Evolutionary conservation across 2,797 vertebrate species (phyloP), one percentile per base, ranked within the genome.

Genomic region (Alosa sapidissima): DNA sequence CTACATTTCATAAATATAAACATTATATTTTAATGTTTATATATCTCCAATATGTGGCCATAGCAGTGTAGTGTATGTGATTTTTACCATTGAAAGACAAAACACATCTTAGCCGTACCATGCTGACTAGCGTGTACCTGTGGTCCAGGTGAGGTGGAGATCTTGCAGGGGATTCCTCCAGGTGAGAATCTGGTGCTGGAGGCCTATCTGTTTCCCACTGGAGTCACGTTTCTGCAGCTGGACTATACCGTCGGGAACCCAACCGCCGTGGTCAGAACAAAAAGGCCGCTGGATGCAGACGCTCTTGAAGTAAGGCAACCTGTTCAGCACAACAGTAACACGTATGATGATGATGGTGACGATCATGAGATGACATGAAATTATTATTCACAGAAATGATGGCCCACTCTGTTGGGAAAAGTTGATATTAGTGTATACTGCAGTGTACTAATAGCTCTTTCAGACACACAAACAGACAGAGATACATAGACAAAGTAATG

Each of bases 61-160:
- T n/a, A n/a, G n/a, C n/a, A n/a, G n/a, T n/a, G 13, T 51, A 48
- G 3, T 48, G 47, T 48, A 13, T 52, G 51, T 14, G 13, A 13
- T 13, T 14, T 51, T 41, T 52, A 10, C 51, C 51, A 52, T 13
- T 13, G 3, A 52, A 52, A 52, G 13, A 52, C 51, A 52, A 52
- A 52, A 13, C 11, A 13, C 51, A 8, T 9, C 51, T 13, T 2
- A 52, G 51, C 0, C 10, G 14, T 1, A 58, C 21, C 55, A 58
- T 58, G 6, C 16, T 58, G 55, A 58, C 49, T 51, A 51, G 19
- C 21, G 55, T 6, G 3, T 58, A 58, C 55, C 55, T 84, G 52
- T 84, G 68, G 75, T 88, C 48, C 87, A 96, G 95, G 96, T 47
- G 92, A 90, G 7, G 91, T 96, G 84, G 95, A 96, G 92, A 0